Evolutionary conservation across 2,888 invertebrate genomes (phyloP).

Genomic region (Leucophenga montana): DNA sequence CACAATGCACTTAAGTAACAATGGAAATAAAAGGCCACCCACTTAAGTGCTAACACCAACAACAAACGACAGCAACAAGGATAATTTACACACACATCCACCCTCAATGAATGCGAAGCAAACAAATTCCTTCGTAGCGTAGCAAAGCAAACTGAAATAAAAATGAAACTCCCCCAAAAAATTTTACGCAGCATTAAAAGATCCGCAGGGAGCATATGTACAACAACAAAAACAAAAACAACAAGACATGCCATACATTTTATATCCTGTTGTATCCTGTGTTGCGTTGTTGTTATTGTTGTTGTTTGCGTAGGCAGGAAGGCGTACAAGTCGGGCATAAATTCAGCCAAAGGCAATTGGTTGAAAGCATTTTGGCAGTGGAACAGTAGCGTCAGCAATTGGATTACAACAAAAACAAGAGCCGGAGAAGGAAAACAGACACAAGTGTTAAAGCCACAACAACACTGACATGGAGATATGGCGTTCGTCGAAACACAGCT

Average conservation of each 20-base stretch:
- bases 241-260: constrained; percentile 28
- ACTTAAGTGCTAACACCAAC: constrained; percentile 59
- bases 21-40: constrained; percentile 52
- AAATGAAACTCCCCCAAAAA: constrained; percentile 69
- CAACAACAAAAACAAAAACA: constrained; percentile 33
- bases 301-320: constrained; percentile 38
- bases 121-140: constrained; percentile 29
- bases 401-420: constrained; percentile 9
- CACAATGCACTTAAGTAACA: constrained; percentile 25
- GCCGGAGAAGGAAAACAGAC: neutral
- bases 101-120: constrained; percentile 46
- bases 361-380: constrained; percentile 9
- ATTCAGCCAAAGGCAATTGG: constrained; percentile 4
- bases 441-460: constrained; percentile 12
- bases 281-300: neutral
- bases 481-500: neutral
- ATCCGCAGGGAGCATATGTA: constrained; percentile 53
- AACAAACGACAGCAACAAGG: constrained; percentile 44
- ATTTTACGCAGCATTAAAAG: constrained; percentile 58
- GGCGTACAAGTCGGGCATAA: constrained; percentile 21
- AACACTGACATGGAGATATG: constrained; percentile 3
- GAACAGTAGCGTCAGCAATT: constrained; percentile 17
- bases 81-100: constrained; percentile 55
- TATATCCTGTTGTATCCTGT: constrained; percentile 36
- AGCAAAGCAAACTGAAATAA: constrained; percentile 57